Conservation (phyloP, 2,888 invertebrate species). For the Epistrophe eligans region DNA sequence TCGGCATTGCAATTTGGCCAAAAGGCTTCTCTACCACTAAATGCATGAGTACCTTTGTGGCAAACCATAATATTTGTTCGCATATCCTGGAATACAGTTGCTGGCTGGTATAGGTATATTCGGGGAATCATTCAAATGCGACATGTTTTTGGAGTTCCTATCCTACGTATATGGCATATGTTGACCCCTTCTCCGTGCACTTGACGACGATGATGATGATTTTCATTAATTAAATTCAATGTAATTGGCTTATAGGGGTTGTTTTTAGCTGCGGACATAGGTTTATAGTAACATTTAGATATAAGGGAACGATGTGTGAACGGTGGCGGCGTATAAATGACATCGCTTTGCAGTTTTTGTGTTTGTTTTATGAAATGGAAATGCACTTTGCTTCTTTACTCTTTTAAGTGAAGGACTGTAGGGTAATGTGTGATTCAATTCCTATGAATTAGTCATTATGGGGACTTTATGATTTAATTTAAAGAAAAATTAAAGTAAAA, state of each 20-base stretch:
- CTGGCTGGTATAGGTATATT: not conserved
- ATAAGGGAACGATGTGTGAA: not conserved
- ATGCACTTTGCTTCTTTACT: slow-evolving; percentile 3
- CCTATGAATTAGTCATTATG: not conserved
- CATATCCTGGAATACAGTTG: slow-evolving; percentile 1
- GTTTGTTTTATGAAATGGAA: slow-evolving; percentile 50
- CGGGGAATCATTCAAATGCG: slow-evolving; percentile 38
- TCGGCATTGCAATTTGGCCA: slow-evolving; percentile 37
- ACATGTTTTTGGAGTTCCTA: slow-evolving; percentile 28
- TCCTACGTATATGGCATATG: no score
- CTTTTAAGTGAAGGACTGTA: not conserved
- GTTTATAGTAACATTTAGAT: not conserved
- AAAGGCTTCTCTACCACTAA: slow-evolving; percentile 37
- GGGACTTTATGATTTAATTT: not conserved
- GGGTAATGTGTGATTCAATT: not conserved
- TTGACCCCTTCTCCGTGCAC: not conserved
- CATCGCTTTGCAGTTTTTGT: slow-evolving; percentile 27
- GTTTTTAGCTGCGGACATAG: slow-evolving; percentile 1
- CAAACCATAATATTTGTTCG: slow-evolving; percentile 57
- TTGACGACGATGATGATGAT: slow-evolving; percentile 20
- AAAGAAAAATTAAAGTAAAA: not conserved
- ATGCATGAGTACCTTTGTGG: slow-evolving; percentile 56
- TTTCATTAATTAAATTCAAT: slow-evolving; percentile 56
- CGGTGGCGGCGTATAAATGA: not conserved
- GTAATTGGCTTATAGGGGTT: slow-evolving; percentile 36